These are phyloP conservation scores for Halcyon badia DNA, from an alignment of 2,797 vertebrate genomes.

Conservation along the genomic window DNA sequence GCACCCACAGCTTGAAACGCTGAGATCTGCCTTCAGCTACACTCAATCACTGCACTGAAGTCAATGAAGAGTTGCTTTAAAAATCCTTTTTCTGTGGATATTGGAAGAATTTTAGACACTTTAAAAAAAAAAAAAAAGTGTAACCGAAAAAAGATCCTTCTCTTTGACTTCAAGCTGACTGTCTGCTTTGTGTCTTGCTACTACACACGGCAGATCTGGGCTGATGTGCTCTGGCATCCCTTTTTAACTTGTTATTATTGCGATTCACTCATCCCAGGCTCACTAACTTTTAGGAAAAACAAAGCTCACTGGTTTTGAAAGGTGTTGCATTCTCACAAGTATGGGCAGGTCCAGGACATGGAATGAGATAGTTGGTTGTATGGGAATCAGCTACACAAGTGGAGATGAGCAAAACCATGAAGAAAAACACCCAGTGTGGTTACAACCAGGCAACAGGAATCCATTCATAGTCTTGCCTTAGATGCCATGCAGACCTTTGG, in stretches of 20 bases:
- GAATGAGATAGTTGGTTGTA: accelerated
- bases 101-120: not conserved
- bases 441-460: not conserved
- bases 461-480: not conserved
- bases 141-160: not conserved
- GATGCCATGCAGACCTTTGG: not conserved
- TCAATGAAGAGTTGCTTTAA: conserved; percentile 29
- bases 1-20: not conserved
- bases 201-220: not conserved
- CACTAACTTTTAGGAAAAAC: not conserved
- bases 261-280: not conserved
- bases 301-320: not conserved
- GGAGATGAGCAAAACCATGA: not conserved
- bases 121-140: not conserved
- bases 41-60: not conserved
- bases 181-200: conserved; percentile 42
- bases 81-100: not conserved
- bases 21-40: not conserved
- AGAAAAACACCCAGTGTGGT: not conserved
- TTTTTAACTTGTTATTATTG: not conserved
- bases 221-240: not conserved
- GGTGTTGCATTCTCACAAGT: not conserved
- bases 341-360: not conserved
- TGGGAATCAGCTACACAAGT: not conserved
- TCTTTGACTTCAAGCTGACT: conserved; percentile 57